phyloP scores from a whole-genome alignment of 2,113 vertebrate genomes.

The Colistium nudipinnis region DNA sequence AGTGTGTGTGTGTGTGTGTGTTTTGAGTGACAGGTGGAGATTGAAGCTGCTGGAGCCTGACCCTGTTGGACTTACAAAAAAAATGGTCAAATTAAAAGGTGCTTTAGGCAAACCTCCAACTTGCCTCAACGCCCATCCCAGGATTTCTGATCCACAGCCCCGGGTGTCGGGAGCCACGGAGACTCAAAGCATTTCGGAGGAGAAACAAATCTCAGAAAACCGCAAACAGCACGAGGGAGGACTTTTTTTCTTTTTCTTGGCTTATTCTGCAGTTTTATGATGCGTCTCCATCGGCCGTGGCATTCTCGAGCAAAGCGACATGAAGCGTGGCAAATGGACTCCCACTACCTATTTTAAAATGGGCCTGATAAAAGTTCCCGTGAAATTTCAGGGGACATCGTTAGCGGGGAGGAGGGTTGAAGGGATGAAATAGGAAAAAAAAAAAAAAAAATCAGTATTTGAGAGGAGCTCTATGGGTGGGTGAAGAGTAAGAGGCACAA shows the following conservation, averaged over 20 bases:
- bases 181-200: not conserved
- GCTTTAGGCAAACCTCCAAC: slow-evolving; percentile 66
- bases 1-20: slow-evolving; percentile 28
- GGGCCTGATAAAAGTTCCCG: slow-evolving; percentile 63
- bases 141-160: slow-evolving; percentile 51
- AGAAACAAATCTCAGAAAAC: slow-evolving; percentile 39
- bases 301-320: slow-evolving; percentile 53
- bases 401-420: slow-evolving; percentile 13
- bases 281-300: slow-evolving; percentile 46
- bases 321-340: slow-evolving; percentile 64
- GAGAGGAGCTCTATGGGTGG: slow-evolving; percentile 15
- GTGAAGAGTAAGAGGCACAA: slow-evolving; percentile 25
- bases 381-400: slow-evolving; percentile 57
- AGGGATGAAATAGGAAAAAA: slow-evolving; percentile 10
- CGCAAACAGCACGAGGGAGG: slow-evolving; percentile 31
- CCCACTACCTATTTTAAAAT: slow-evolving; percentile 72
- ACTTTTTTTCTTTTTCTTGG: slow-evolving; percentile 34
- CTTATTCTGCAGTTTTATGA: slow-evolving; percentile 59
- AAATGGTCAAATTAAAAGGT: slow-evolving; percentile 77
- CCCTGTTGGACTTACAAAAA: slow-evolving; percentile 72
- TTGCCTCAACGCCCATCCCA: slow-evolving; percentile 26
- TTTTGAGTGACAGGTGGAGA: slow-evolving; percentile 70
- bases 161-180: slow-evolving; percentile 31
- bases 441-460: not conserved
- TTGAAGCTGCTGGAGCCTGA: slow-evolving; percentile 76